Percentiles rank a stretch among this genome's conserved stretches.
Evolutionary conservation across 2,888 invertebrate genomes (phyloP).

Genomic region (Troides aeacus): DNA sequence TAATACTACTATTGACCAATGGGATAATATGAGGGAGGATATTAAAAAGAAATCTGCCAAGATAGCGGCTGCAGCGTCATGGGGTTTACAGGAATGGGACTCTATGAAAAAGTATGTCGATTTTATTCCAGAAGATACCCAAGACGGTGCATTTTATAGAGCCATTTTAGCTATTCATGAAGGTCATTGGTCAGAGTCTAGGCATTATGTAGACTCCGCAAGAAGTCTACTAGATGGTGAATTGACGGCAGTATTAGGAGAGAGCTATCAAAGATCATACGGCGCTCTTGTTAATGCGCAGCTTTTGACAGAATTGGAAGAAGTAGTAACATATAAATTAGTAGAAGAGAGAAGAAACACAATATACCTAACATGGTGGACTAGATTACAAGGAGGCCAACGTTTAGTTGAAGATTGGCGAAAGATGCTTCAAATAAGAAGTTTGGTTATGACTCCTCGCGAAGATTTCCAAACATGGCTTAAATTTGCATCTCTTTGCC

Average conservation of each 20-base stretch:
- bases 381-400: constrained; percentile 95
- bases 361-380: constrained; percentile 95
- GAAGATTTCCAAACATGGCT: constrained; percentile 98
- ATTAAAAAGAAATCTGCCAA: constrained; percentile 86
- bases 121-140: constrained; percentile 92
- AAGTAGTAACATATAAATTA: constrained; percentile 97
- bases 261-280: constrained; percentile 96
- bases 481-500: constrained; percentile 97
- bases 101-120: constrained; percentile 95
- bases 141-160: constrained; percentile 96
- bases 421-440: constrained; percentile 95
- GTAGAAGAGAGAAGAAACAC: constrained; percentile 93
- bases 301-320: constrained; percentile 97
- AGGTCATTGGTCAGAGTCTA: constrained; percentile 84
- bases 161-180: constrained; percentile 95
- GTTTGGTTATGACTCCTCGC: constrained; percentile 92
- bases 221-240: constrained; percentile 96
- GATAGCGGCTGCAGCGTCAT: constrained; percentile 95
- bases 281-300: constrained; percentile 98
- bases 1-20: constrained; percentile 85
- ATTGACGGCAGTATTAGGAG: constrained; percentile 96
- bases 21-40: constrained; percentile 72
- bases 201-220: constrained; percentile 93
- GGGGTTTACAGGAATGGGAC: constrained; percentile 97
- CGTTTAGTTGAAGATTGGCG: constrained; percentile 99